Base-by-base conservation (phyloP, 2,113 vertebrate genomes). In the Hucho hucho region DNA sequence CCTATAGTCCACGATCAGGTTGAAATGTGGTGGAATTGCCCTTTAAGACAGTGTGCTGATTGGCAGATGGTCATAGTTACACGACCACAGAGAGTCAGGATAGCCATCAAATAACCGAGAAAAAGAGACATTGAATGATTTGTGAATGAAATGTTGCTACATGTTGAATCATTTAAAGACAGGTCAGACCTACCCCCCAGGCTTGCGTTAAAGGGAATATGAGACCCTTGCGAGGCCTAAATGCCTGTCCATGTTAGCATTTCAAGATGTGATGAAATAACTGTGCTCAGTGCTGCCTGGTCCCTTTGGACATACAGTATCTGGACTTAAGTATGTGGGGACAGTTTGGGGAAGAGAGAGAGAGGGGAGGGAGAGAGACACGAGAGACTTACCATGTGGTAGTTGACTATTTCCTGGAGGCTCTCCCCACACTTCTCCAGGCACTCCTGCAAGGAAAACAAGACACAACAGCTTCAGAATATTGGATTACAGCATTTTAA, bases 391-490 rank as follows among this genome's bases (percentile, higher is more conserved):
- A 99, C 98, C 95, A 97, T 99, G 92, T 99, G 97, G 79, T 97
- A 98, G 93, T 97, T 99, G 81, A 97, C 95, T 92, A 98, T 97
- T 87, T 99, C 98, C 89, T 99, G 98, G 49, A 99, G 94, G 80
- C 96, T 97, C 87, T 97, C 96, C 14, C 96, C 95, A 7, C 97
- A 99, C 81, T 98, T 96, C 84, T 98, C 96, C 83, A 99, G 91
- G 80, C 96, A 99, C 83, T 97, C 96, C 98, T 99, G 85, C 67
- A 82, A 84, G 75, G 24, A 87, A 81, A 82, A 87, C 13, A 84
- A 64, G 64, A 72, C 43, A 75, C 56, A 79, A 0, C 7, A 24
- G 53, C 26, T 37, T 77, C 9, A 79, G 59, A 29, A 29, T 20
- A 25, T 63, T 63, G 46, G 37, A 65, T 64, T 13, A n/a, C 22